A percentile compares a stretch with the other conserved stretches of the same genome.
phyloP scores from a whole-genome alignment of 1,140 invertebrate genomes.

The Aphelinus certus region DNA sequence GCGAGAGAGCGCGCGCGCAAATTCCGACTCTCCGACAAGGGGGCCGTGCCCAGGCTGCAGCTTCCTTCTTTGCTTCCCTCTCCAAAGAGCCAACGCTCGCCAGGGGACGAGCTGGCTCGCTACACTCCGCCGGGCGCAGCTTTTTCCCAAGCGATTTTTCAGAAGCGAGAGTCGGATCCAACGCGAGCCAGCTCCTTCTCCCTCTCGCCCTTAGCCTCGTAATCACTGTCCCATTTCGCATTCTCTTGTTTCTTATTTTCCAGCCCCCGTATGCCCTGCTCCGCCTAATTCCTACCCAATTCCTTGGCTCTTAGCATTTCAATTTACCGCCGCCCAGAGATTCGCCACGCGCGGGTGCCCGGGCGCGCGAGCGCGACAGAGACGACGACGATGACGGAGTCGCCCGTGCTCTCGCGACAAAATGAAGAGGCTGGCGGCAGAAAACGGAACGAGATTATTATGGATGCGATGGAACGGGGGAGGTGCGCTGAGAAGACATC shows the following conservation, averaged over 20 bases:
- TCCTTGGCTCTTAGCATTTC: slow-evolving; percentile 56
- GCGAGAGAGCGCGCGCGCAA: slow-evolving; percentile 11
- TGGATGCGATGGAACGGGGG: too few species aligned
- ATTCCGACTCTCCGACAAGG: slow-evolving; percentile 24
- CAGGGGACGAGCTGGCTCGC: too few species aligned
- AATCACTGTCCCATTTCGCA: slow-evolving; percentile 53
- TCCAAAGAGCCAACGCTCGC: not conserved
- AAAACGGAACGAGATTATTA: too few species aligned
- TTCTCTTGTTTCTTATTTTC: slow-evolving; percentile 30
- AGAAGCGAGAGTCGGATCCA: too few species aligned
- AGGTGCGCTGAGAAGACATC: too few species aligned
- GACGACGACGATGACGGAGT: too few species aligned
- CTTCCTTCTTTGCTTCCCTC: slow-evolving; percentile 12
- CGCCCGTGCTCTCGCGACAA: too few species aligned
- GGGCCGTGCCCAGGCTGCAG: slow-evolving; percentile 5
- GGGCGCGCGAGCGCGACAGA: too few species aligned
- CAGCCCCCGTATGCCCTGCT: slow-evolving; percentile 23
- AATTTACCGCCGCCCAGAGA: slow-evolving; percentile 57
- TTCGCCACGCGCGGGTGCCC: slow-evolving; percentile 37
- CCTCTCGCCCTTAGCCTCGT: slow-evolving; percentile 32
- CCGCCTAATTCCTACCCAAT: slow-evolving; percentile 51
- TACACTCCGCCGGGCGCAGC: too few species aligned
- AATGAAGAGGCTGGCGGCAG: too few species aligned
- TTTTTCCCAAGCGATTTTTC: too few species aligned
- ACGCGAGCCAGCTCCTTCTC: slow-evolving; percentile 6